Percentiles rank a stretch among this genome's conserved stretches.
phyloP scores from a whole-genome alignment of 2,888 invertebrate genomes.

The Gnatocerus cornutus region DNA sequence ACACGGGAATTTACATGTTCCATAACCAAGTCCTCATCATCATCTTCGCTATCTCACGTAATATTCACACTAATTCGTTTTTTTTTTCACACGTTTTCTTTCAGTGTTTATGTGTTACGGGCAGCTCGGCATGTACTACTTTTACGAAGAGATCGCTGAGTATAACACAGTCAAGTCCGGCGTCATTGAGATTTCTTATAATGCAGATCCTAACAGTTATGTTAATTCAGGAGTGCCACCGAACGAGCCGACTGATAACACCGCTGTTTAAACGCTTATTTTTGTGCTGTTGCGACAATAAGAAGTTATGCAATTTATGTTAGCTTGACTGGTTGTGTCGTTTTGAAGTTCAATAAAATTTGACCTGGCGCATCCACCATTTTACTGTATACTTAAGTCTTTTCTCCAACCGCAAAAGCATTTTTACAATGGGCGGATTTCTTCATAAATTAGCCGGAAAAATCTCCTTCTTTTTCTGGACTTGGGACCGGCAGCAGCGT shows the following conservation, averaged over 20 bases:
- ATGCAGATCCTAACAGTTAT: conserved; percentile 29
- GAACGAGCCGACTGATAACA: conserved; percentile 55
- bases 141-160: conserved; percentile 61
- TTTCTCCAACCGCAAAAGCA: too few species aligned
- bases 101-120: conserved; percentile 61
- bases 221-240: conserved; percentile 6
- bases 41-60: conserved; percentile 56
- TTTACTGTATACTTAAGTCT: too few species aligned
- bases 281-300: conserved; percentile 3
- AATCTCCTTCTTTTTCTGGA: too few species aligned
- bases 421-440: too few species aligned
- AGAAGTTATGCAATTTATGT: too few species aligned
- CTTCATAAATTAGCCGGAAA: too few species aligned
- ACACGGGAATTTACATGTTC: conserved; percentile 59
- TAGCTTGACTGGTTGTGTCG: too few species aligned
- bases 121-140: conserved; percentile 60
- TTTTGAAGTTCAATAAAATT: too few species aligned
- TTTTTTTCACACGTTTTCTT: too few species aligned
- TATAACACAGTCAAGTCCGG: conserved; percentile 62
- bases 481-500: too few species aligned
- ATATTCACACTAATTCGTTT: conserved; percentile 48
- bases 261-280: conserved; percentile 54
- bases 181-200: conserved; percentile 59
- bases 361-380: too few species aligned
- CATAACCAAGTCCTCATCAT: conserved; percentile 51